Percentiles rank a stretch among this genome's conserved stretches.
Conservation (phyloP, 2,888 invertebrate species). For the Orthosia gracilis region DNA sequence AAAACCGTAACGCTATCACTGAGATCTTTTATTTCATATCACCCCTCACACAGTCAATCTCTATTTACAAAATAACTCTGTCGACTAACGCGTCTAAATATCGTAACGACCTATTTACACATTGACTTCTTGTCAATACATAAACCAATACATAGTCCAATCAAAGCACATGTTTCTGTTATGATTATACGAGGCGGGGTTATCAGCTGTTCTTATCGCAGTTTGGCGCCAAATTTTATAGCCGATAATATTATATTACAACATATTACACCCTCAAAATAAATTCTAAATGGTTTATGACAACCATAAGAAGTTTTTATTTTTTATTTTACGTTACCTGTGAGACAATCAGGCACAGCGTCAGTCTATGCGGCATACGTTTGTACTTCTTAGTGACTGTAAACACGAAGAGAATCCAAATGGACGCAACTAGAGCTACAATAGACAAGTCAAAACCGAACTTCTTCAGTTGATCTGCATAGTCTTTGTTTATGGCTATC, state of each 20-base stretch:
- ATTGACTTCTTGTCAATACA: background rate
- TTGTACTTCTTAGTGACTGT: slow-evolving; percentile 94
- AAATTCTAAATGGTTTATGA: background rate
- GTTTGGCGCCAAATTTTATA: background rate
- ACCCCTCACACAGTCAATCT: too few species aligned
- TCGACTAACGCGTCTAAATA: background rate
- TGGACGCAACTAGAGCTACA: slow-evolving; percentile 94
- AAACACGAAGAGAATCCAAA: slow-evolving; percentile 95
- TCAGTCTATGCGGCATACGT: slow-evolving; percentile 95
- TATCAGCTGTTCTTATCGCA: background rate
- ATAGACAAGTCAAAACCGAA: slow-evolving; percentile 97
- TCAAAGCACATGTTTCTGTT: background rate
- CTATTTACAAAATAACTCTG: slow-evolving; percentile 1
- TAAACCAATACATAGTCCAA: slow-evolving; percentile 2
- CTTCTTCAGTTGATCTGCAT: slow-evolving; percentile 93
- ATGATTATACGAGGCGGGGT: background rate
- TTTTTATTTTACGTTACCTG: slow-evolving; percentile 92
- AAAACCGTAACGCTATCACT: too few species aligned
- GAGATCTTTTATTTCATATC: too few species aligned
- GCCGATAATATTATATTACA: too few species aligned
- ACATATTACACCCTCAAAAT: background rate
- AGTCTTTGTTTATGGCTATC: slow-evolving; percentile 96
- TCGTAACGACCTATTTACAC: slow-evolving; percentile 2
- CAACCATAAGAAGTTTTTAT: too few species aligned
- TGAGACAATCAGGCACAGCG: slow-evolving; percentile 94